Evolutionary conservation across 2,797 vertebrate genomes (phyloP).

Genomic region (Fratercula arctica): DNA sequence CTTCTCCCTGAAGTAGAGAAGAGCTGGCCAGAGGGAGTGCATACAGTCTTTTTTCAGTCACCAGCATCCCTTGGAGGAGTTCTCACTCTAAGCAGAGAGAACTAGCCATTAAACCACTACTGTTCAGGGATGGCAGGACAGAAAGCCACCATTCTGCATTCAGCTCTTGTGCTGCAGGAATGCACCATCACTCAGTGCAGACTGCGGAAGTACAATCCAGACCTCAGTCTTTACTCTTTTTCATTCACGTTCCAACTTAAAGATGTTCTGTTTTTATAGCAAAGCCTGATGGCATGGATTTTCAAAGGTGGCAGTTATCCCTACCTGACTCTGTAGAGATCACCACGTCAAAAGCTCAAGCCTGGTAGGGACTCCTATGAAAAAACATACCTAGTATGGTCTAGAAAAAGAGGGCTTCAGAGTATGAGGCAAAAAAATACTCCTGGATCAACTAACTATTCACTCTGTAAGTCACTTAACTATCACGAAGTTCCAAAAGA

Average conservation of each 20-base stretch:
- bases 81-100: background rate
- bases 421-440: background rate
- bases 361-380: background rate
- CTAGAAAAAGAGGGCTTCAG: background rate
- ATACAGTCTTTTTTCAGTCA: background rate
- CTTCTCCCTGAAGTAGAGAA: background rate
- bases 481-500: background rate
- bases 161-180: background rate
- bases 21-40: background rate
- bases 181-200: background rate
- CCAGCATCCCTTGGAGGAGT: background rate
- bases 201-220: background rate
- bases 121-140: background rate
- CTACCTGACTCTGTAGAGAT: background rate
- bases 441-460: background rate
- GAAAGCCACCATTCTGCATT: background rate
- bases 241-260: background rate
- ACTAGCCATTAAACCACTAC: background rate
- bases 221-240: background rate
- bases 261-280: background rate
- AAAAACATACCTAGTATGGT: background rate
- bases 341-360: background rate
- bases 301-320: background rate
- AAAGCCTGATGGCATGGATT: background rate
- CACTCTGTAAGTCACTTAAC: background rate